These are phyloP conservation scores for Drosophila sulfurigaster DNA, from an alignment of 1,140 invertebrate genomes.

Conservation along the genomic window DNA sequence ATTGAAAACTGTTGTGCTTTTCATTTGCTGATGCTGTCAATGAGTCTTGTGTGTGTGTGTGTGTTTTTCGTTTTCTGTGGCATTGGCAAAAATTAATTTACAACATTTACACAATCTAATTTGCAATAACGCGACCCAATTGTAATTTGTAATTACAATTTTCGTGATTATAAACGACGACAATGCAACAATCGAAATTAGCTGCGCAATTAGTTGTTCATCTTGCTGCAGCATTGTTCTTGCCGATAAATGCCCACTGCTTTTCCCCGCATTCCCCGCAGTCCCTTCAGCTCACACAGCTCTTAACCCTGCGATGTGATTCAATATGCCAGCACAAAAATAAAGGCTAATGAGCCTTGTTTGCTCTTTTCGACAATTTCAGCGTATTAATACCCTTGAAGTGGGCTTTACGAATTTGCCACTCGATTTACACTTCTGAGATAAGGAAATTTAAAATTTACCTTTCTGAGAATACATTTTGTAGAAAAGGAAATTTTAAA, in stretches of 20 bases:
- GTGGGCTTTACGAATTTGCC: no score
- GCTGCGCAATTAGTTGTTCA: constrained; percentile 80
- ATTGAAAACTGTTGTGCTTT: constrained; percentile 67
- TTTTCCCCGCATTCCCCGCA: background rate
- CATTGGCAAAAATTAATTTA: constrained; percentile 52
- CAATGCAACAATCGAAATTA: constrained; percentile 81
- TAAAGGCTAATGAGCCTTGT: constrained; percentile 69
- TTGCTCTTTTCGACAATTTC: constrained; percentile 35
- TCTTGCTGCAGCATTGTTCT: constrained; percentile 51
- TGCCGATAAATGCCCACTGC: constrained; percentile 29
- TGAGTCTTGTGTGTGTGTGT: background rate
- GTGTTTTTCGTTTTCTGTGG: constrained; percentile 2
- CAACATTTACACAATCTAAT: constrained; percentile 61
- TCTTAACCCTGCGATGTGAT: constrained; percentile 2
- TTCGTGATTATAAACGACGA: constrained; percentile 72
- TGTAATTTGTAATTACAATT: constrained; percentile 84
- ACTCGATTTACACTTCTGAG: background rate
- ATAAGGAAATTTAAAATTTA: no score
- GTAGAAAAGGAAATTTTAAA: no score
- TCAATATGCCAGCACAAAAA: constrained; percentile 46
- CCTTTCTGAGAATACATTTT: no score
- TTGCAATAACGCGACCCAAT: constrained; percentile 52
- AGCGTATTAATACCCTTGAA: constrained; percentile 21
- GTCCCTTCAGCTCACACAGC: no score
- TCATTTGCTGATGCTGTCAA: constrained; percentile 39